phyloP scores from a whole-genome alignment of 2,888 invertebrate genomes.

The Aradus depressus region DNA sequence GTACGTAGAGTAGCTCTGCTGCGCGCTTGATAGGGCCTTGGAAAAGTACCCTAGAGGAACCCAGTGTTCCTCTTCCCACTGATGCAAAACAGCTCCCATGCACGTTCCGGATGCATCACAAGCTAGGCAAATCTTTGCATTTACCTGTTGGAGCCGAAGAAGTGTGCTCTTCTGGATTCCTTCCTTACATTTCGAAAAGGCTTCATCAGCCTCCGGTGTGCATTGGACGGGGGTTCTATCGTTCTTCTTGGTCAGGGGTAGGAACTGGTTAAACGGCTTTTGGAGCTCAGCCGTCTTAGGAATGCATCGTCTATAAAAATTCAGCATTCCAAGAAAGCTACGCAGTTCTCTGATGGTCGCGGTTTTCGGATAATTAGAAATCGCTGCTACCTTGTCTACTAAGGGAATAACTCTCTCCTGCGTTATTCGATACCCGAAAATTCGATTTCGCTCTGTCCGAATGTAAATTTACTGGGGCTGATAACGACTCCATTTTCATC shows the following conservation, averaged over 20 bases:
- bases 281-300: slow-evolving; percentile 33
- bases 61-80: no score
- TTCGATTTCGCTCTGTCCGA: slow-evolving; percentile 8
- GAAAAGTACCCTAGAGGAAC: slow-evolving; percentile 26
- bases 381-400: slow-evolving; percentile 1
- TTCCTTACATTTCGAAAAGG: slow-evolving; percentile 32
- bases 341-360: no score
- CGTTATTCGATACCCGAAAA: slow-evolving; percentile 20
- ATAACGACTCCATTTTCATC: slow-evolving; percentile 24
- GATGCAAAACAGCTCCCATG: no score
- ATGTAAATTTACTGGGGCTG: slow-evolving; percentile 28
- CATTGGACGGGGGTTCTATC: no score
- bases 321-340: slow-evolving; percentile 34
- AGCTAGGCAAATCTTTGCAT: not conserved
- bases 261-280: slow-evolving; percentile 11
- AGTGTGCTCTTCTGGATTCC: slow-evolving; percentile 31
- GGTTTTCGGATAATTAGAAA: no score
- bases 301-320: slow-evolving; percentile 35
- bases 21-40: slow-evolving; percentile 13
- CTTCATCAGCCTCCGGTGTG: no score
- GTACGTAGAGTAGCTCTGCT: no score
- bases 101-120: slow-evolving; percentile 18
- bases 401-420: slow-evolving; percentile 12
- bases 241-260: slow-evolving; percentile 10
- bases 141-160: slow-evolving; percentile 27